These are phyloP conservation scores for Tenthredo amoena DNA, from an alignment of 2,888 invertebrate species.

Conservation along the genomic window DNA sequence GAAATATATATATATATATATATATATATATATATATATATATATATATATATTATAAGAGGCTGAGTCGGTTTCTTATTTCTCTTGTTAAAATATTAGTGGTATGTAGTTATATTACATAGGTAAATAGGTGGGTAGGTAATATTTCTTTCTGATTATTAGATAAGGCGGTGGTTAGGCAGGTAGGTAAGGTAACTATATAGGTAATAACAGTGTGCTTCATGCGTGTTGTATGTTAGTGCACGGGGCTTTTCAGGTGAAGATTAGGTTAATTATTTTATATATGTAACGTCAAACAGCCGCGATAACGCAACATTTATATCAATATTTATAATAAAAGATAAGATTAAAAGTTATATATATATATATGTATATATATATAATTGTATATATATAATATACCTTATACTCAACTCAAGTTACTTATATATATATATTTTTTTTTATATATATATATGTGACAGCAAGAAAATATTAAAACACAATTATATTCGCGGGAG, in stretches of 20 bases:
- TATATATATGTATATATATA: background rate
- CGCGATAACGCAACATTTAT: conserved; percentile 64
- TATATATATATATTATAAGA: background rate
- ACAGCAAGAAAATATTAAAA: too few species aligned
- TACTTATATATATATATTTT: too few species aligned
- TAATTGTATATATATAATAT: background rate
- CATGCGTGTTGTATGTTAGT: background rate
- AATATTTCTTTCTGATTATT: background rate
- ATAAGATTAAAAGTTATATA: conserved; percentile 70
- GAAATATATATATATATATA: background rate
- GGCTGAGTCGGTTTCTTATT: background rate
- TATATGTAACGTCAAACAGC: conserved; percentile 61
- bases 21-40: background rate
- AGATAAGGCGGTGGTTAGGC: background rate
- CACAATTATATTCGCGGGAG: background rate
- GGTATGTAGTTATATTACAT: background rate
- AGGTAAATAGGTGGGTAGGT: background rate
- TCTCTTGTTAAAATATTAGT: background rate
- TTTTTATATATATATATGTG: background rate
- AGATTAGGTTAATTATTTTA: conserved; percentile 73
- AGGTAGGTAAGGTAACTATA: background rate
- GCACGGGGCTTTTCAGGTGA: conserved; percentile 53
- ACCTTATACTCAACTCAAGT: background rate
- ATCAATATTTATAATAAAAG: conserved; percentile 76
- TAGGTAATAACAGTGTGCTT: background rate